Evolutionary conservation across 1,140 invertebrate species (phyloP).

Genomic region (Diachasma alloeum): DNA sequence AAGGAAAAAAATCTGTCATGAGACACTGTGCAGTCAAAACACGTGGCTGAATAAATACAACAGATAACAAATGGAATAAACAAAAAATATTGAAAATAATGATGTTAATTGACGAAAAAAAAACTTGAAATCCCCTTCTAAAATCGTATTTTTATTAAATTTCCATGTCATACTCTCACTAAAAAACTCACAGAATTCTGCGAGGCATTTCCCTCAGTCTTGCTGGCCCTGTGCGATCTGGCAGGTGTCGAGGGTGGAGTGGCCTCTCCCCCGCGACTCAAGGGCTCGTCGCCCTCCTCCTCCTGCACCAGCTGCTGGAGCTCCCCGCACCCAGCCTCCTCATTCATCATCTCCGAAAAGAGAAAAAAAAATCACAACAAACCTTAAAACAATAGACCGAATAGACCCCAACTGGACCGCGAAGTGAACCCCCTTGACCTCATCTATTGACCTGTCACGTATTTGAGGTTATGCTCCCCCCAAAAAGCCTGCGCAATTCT

Average conservation of each 20-base stretch:
- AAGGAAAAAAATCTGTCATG: too few species aligned
- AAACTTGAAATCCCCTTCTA: too few species aligned
- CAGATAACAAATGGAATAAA: constrained; percentile 18
- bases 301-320: constrained; percentile 60
- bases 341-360: constrained; percentile 43
- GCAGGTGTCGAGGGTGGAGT: constrained; percentile 57
- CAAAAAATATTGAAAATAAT: constrained; percentile 15
- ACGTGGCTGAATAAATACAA: constrained; percentile 30
- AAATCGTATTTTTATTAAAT: too few species aligned
- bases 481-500: background rate
- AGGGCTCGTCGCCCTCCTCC: constrained; percentile 55
- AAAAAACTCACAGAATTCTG: constrained; percentile 4
- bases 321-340: constrained; percentile 51
- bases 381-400: too few species aligned
- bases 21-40: too few species aligned
- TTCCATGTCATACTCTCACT: background rate
- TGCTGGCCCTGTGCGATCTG: constrained; percentile 43
- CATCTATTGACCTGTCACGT: background rate
- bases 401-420: background rate
- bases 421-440: background rate
- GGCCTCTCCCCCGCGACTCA: constrained; percentile 51
- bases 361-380: background rate
- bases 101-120: too few species aligned
- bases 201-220: constrained; percentile 34
- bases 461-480: background rate